Percentiles rank a stretch among this genome's conserved stretches.
Conservation (phyloP, 2,888 invertebrate genomes). For the Tigriopus californicus region DNA sequence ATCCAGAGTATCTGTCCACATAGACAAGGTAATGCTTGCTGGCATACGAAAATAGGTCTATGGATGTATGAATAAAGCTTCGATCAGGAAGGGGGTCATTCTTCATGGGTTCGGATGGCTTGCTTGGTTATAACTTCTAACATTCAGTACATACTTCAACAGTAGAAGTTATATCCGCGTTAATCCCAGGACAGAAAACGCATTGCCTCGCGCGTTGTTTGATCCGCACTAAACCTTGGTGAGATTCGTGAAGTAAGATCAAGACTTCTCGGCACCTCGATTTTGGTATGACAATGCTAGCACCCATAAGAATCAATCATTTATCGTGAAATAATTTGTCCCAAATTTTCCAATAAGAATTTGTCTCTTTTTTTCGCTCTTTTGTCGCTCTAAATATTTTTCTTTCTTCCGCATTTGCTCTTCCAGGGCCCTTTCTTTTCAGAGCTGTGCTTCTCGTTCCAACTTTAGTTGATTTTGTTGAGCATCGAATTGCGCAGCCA, state of each 20-base stretch:
- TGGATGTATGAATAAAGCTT: neutral
- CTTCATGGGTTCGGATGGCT: neutral
- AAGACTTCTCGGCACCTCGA: neutral
- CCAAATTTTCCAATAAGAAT: too few species aligned
- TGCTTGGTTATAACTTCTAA: neutral
- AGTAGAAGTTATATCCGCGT: neutral
- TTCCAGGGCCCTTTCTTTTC: too few species aligned
- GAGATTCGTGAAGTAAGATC: neutral
- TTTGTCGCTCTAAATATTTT: too few species aligned
- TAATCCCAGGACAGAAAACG: neutral
- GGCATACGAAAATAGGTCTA: neutral
- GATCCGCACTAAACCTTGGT: neutral
- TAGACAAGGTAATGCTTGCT: neutral
- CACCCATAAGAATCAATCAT: too few species aligned
- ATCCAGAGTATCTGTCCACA: neutral
- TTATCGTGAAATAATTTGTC: too few species aligned
- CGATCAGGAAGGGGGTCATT: neutral
- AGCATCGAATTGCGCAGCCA: too few species aligned
- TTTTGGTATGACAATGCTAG: neutral
- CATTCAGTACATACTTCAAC: neutral
- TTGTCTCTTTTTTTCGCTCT: too few species aligned
- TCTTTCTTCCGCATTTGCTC: too few species aligned
- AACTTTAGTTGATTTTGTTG: too few species aligned
- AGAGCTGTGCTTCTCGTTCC: too few species aligned
- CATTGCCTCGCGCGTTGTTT: neutral